These are phyloP conservation scores for Ethmia dodecea DNA, from an alignment of 2,888 invertebrate species.

Conservation along the genomic window DNA sequence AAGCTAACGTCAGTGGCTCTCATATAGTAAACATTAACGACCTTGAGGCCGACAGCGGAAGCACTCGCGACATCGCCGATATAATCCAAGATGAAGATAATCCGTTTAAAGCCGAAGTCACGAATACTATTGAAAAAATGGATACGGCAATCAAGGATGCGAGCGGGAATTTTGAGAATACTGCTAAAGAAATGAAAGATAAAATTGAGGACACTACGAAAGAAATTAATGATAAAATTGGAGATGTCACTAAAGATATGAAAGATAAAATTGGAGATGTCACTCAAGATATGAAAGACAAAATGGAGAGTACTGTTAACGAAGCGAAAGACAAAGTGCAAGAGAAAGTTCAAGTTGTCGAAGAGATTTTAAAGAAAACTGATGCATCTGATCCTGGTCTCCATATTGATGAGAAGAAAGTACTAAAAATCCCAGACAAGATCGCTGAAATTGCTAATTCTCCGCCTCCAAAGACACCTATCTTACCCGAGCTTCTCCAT, in stretches of 20 bases:
- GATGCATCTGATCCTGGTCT: constrained; percentile 41
- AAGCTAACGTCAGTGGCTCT: constrained; percentile 72
- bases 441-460: constrained; percentile 50
- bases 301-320: constrained; percentile 5
- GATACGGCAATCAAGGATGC: constrained; percentile 18
- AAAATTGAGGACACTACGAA: constrained; percentile 12
- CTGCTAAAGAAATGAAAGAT: constrained; percentile 9
- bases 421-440: constrained; percentile 52
- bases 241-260: constrained; percentile 8
- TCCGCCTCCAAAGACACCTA: constrained; percentile 65
- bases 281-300: too few relatives aligned
- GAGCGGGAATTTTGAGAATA: constrained; percentile 14
- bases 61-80: constrained; percentile 48
- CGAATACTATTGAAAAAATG: constrained; percentile 30
- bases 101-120: constrained; percentile 22
- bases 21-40: constrained; percentile 74
- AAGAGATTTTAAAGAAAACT: constrained; percentile 55
- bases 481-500: constrained; percentile 57
- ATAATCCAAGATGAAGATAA: constrained; percentile 43
- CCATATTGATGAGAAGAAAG: constrained; percentile 46
- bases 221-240: constrained; percentile 15
- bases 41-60: constrained; percentile 56
- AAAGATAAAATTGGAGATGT: constrained; percentile 15
- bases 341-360: constrained; percentile 49
- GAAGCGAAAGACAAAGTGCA: constrained; percentile 27